Conservation (phyloP, 2,113 vertebrate species). For the Alaudala cheleensis region DNA sequence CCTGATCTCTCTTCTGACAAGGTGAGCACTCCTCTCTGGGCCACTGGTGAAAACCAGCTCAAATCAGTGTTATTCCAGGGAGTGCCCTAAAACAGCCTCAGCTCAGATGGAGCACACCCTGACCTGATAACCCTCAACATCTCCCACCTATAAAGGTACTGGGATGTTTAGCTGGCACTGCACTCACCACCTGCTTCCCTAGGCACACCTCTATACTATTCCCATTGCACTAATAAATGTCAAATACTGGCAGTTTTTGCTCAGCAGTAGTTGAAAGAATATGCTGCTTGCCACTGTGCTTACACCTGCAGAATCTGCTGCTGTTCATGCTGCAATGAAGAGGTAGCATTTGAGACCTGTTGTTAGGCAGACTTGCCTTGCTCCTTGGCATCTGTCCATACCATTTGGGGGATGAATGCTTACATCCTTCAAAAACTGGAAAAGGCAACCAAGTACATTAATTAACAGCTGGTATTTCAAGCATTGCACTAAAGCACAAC, state of each 20-base stretch:
- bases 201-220: background rate
- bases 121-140: background rate
- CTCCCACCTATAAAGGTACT: background rate
- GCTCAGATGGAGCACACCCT: background rate
- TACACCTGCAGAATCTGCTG: background rate
- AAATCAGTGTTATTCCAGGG: background rate
- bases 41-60: background rate
- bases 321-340: background rate
- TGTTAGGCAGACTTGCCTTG: background rate
- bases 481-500: background rate
- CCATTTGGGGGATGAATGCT: background rate
- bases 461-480: background rate
- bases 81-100: background rate
- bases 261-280: background rate
- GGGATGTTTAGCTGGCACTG: background rate
- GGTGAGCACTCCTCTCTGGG: background rate
- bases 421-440: background rate
- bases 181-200: background rate
- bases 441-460: background rate
- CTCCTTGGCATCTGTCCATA: background rate
- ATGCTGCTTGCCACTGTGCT: background rate
- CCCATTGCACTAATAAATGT: background rate
- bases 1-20: background rate
- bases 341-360: background rate
- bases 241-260: background rate